These are phyloP conservation scores for Lordiphosa andalusiaca DNA, from an alignment of 2,888 invertebrate species.

Conservation along the genomic window DNA sequence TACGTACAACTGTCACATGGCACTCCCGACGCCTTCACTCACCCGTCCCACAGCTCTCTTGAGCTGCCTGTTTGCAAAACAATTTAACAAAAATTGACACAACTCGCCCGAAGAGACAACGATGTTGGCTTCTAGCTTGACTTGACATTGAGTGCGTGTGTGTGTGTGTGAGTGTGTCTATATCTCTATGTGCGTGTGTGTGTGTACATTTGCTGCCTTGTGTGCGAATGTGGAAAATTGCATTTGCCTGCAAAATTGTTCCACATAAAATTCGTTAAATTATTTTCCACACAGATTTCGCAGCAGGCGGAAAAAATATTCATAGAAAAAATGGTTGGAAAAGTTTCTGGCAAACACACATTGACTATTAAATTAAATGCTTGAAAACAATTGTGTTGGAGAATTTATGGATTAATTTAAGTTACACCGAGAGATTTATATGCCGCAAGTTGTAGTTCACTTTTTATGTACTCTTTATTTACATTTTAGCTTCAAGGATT, in stretches of 20 bases:
- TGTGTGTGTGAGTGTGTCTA: not conserved
- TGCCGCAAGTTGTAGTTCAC: not conserved
- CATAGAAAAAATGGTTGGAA: conserved; percentile 7
- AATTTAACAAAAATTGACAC: conserved; percentile 55
- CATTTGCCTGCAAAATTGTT: conserved; percentile 51
- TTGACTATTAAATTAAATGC: conserved; percentile 52
- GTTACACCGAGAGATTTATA: conserved; percentile 5
- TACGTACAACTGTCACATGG: conserved; percentile 15
- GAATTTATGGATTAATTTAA: conserved; percentile 36
- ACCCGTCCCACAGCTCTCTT: conserved; percentile 15
- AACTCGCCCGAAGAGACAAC: conserved; percentile 31
- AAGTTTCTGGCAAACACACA: conserved; percentile 23
- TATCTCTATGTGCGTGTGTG: not conserved
- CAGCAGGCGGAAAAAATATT: conserved; percentile 10
- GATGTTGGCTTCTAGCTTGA: conserved; percentile 14
- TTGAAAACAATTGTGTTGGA: conserved; percentile 46
- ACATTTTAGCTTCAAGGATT: no score
- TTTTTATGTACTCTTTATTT: no score
- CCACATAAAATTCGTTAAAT: conserved; percentile 47
- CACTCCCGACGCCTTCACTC: conserved; percentile 1
- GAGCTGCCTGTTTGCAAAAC: conserved; percentile 35
- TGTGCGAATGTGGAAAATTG: conserved; percentile 39
- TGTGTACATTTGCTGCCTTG: no score
- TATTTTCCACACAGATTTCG: conserved; percentile 18
- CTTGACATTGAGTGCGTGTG: conserved; percentile 20